A percentile compares a stretch with the other conserved stretches of the same genome.
phyloP scores from a whole-genome alignment of 53 echinoderm and acorn worm genomes.

The Astropecten irregularis region DNA sequence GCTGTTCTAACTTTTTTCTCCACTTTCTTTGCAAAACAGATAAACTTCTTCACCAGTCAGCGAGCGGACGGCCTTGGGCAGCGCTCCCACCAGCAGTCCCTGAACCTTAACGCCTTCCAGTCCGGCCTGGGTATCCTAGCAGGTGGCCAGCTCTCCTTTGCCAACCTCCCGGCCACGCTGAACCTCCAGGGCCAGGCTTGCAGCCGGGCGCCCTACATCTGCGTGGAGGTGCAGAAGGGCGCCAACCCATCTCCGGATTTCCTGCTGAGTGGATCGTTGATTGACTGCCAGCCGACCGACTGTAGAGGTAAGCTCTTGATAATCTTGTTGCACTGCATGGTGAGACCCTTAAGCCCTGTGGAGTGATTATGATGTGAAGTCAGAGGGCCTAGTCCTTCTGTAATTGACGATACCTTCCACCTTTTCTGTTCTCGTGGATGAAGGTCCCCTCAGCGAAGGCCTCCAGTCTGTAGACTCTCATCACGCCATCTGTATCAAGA shows the following conservation, averaged over 20 bases:
- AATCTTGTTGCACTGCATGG: too few species aligned
- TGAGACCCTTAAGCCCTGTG: too few species aligned
- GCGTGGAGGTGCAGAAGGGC: constrained; percentile 78
- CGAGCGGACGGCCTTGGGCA: constrained; percentile 37
- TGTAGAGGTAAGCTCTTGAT: constrained; percentile 34
- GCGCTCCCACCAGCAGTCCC: constrained; percentile 6
- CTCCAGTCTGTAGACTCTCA: too few species aligned
- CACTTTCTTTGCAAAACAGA: background rate
- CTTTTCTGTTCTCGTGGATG: too few species aligned
- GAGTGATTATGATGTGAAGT: background rate
- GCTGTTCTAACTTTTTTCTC: too few species aligned
- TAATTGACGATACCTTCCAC: too few species aligned
- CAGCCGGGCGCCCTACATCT: constrained; percentile 70
- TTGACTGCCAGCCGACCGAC: constrained; percentile 30
- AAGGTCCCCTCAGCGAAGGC: too few species aligned
- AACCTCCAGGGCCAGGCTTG: constrained; percentile 66
- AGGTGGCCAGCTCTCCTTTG: background rate
- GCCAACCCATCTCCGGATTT: constrained; percentile 76
- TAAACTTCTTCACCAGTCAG: constrained; percentile 58
- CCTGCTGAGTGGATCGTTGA: constrained; percentile 27
- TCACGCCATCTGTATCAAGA: too few species aligned
- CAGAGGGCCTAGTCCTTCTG: too few species aligned
- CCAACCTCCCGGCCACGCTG: background rate
- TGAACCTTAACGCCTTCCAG: background rate
- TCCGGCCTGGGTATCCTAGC: background rate